A percentile compares a stretch with the other conserved stretches of the same genome.
Conservation (phyloP, 2,113 vertebrate species). For the Artemisiospiza belli region DNA sequence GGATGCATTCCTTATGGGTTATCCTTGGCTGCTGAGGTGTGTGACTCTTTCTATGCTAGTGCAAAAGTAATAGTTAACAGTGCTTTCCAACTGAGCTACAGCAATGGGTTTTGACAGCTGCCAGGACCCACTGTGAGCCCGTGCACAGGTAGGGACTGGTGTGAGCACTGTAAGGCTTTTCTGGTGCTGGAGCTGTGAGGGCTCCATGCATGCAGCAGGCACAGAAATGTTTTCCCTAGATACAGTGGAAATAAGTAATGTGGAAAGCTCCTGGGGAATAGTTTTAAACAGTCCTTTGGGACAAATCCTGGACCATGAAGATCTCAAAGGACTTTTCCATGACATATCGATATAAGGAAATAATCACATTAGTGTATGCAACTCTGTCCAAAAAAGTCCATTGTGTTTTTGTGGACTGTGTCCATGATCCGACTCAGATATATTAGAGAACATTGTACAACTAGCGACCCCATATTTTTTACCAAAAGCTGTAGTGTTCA, state of each 20-base stretch:
- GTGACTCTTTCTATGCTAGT: not conserved
- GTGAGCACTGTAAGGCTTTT: rapidly evolving
- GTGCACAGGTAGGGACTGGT: no score
- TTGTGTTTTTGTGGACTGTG: not conserved
- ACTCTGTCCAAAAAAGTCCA: not conserved
- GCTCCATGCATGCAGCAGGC: rapidly evolving
- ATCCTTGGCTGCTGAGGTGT: not conserved
- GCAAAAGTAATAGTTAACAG: not conserved
- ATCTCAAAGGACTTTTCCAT: not conserved
- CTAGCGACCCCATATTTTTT: not conserved
- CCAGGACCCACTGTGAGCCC: not conserved
- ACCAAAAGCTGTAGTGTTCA: not conserved
- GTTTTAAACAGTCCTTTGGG: not conserved
- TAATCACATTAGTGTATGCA: not conserved
- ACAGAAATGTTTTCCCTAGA: not conserved
- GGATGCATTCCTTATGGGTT: not conserved
- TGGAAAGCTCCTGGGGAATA: not conserved
- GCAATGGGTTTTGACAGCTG: not conserved
- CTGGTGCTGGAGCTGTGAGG: not conserved
- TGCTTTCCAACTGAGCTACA: not conserved
- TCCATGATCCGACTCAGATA: not conserved
- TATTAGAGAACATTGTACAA: not conserved
- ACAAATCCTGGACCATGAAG: not conserved
- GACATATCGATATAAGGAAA: not conserved
- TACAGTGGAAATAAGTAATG: rapidly evolving